Conservation (phyloP, 2,888 invertebrate species). For the Hemicrepidius hirtus region DNA sequence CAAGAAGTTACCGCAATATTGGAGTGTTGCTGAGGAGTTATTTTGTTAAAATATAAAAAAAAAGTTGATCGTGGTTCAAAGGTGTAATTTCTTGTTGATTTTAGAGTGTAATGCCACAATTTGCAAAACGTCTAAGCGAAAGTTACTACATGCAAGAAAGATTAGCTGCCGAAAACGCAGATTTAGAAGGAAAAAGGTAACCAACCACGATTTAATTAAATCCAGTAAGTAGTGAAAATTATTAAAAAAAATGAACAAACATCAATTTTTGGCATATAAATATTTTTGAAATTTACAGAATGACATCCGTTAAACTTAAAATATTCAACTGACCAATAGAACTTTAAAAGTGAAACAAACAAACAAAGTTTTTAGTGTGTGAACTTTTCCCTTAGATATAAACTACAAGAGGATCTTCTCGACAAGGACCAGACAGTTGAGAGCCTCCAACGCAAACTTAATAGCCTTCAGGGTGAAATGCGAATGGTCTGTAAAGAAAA, state of each 20-base stretch:
- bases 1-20: too few species aligned
- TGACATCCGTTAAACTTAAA: conserved; percentile 24
- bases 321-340: conserved; percentile 10
- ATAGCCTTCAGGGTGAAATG: conserved; percentile 78
- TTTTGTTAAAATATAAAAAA: too few species aligned
- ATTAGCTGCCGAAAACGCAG: conserved; percentile 79
- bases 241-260: conserved; percentile 28
- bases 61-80: too few species aligned
- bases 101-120: conserved; percentile 63
- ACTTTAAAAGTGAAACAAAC: background rate
- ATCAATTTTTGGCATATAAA: conserved; percentile 42
- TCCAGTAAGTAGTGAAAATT: conserved; percentile 16
- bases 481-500: conserved; percentile 79
- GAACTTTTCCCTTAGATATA: conserved; percentile 72
- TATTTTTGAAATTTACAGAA: conserved; percentile 19
- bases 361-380: background rate
- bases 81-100: too few species aligned
- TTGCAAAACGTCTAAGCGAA: conserved; percentile 77
- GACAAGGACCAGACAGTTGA: conserved; percentile 79
- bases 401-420: conserved; percentile 79
- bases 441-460: conserved; percentile 77
- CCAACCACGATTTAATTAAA: conserved; percentile 1
- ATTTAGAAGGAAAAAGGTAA: conserved; percentile 80
- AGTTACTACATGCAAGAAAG: conserved; percentile 82
- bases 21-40: too few species aligned